Percentiles rank a stretch among this genome's conserved stretches.
These are phyloP conservation scores for Hydrophis major DNA, from an alignment of 2,797 vertebrate genomes.

Conservation along the genomic window DNA sequence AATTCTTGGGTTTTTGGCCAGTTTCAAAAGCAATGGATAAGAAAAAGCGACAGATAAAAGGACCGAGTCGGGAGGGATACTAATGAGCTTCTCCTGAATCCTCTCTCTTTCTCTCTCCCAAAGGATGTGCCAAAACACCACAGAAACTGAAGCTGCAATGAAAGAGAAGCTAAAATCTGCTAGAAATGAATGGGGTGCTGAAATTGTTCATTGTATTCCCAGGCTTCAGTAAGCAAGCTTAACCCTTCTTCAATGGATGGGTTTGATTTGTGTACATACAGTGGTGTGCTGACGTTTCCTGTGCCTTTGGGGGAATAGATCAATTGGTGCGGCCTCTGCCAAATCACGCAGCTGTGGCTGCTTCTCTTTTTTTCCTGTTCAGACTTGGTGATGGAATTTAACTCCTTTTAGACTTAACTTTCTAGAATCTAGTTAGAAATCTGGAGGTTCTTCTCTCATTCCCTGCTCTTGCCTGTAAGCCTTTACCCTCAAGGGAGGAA, in stretches of 20 bases:
- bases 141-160: background rate
- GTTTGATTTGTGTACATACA: slow-evolving; percentile 23
- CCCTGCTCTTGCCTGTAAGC: slow-evolving; percentile 22
- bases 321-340: background rate
- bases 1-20: slow-evolving; percentile 3
- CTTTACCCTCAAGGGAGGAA: background rate
- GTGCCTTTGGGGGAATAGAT: slow-evolving; percentile 16
- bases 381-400: slow-evolving; percentile 28
- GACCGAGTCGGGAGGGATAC: background rate
- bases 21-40: slow-evolving; percentile 1
- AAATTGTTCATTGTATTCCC: background rate
- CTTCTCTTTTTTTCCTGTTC: slow-evolving; percentile 7
- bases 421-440: slow-evolving; percentile 16
- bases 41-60: slow-evolving; percentile 16
- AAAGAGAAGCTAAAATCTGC: slow-evolving; percentile 1
- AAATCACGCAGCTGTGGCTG: slow-evolving; percentile 28
- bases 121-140: slow-evolving; percentile 20
- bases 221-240: slow-evolving; percentile 19
- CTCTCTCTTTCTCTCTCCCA: slow-evolving; percentile 4
- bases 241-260: slow-evolving; percentile 24
- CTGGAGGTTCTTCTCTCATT: slow-evolving; percentile 20
- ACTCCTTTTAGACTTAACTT: slow-evolving; percentile 11
- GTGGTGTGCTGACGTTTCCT: slow-evolving; percentile 5
- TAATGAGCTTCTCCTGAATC: slow-evolving; percentile 25
- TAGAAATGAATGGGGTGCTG: slow-evolving; percentile 14